Conservation (phyloP, 1,140 invertebrate species). For the Drosophila baimaii region DNA sequence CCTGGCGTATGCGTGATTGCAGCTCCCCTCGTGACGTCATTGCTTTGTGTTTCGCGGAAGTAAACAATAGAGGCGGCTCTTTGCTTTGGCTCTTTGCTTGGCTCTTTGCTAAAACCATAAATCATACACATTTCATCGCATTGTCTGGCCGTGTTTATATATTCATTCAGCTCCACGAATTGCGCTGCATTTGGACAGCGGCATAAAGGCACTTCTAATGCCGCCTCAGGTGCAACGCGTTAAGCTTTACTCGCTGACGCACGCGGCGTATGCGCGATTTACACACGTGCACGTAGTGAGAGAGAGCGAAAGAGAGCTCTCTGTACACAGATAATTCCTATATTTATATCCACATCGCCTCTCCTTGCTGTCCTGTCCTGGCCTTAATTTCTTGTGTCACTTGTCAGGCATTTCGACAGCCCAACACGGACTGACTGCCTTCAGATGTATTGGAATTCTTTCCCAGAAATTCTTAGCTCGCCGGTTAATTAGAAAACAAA, state of each 20-base stretch:
- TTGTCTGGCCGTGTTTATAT: constrained; percentile 65
- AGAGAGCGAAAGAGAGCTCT: constrained; percentile 13
- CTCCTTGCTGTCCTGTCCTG: constrained; percentile 3
- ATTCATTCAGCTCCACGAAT: constrained; percentile 49
- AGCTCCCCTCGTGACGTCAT: constrained; percentile 63
- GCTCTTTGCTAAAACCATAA: constrained; percentile 56
- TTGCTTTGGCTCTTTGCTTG: constrained; percentile 31
- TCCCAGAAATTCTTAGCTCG: constrained; percentile 35
- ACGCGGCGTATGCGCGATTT: constrained; percentile 51
- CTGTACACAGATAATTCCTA: background rate
- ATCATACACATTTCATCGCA: constrained; percentile 71
- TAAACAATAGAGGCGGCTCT: constrained; percentile 55
- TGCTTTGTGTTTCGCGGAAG: constrained; percentile 77
- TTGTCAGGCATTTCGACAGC: constrained; percentile 68
- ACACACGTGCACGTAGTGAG: constrained; percentile 54
- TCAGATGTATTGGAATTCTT: constrained; percentile 48
- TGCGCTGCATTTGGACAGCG: constrained; percentile 60
- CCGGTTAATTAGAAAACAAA: constrained; percentile 66
- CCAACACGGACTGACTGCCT: constrained; percentile 23
- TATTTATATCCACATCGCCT: background rate
- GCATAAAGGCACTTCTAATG: constrained; percentile 20
- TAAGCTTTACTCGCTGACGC: constrained; percentile 46
- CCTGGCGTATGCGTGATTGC: constrained; percentile 67
- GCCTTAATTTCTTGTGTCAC: constrained; percentile 67
- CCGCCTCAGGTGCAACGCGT: constrained; percentile 31